A percentile compares a stretch with the other conserved stretches of the same genome.
These are phyloP conservation scores for Mesaphorura yosii DNA, from an alignment of 1,140 invertebrate species.

Conservation along the genomic window DNA sequence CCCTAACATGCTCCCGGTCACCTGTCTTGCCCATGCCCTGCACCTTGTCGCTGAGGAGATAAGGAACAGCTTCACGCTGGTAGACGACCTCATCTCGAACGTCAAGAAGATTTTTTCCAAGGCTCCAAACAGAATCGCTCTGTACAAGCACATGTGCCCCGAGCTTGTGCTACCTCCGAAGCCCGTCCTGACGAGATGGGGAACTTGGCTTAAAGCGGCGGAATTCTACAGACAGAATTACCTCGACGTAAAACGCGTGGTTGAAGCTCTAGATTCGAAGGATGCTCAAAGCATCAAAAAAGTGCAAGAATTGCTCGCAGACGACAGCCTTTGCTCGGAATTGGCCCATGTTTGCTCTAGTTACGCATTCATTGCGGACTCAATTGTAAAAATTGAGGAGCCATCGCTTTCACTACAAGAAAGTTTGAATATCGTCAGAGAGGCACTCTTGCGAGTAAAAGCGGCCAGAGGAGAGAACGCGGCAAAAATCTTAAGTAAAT, in stretches of 20 bases:
- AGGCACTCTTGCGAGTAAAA: no score
- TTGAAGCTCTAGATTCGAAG: no score
- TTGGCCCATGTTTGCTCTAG: no score
- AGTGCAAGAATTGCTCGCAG: neutral
- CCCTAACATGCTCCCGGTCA: slow-evolving; percentile 32
- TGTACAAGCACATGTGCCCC: slow-evolving; percentile 33
- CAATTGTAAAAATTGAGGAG: no score
- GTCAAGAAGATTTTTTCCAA: slow-evolving; percentile 34
- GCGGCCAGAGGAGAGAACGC: no score
- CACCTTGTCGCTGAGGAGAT: slow-evolving; percentile 35
- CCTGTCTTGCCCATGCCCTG: slow-evolving; percentile 35
- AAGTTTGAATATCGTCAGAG: no score
- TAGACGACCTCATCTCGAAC: slow-evolving; percentile 31
- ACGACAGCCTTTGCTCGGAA: no score
- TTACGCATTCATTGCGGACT: no score
- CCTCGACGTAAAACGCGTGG: no score
- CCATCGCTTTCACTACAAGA: no score
- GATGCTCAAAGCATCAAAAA: slow-evolving; percentile 1
- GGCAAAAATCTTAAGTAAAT: no score
- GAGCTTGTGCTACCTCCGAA: slow-evolving; percentile 35
- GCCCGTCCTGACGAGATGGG: slow-evolving; percentile 37
- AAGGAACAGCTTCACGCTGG: slow-evolving; percentile 30
- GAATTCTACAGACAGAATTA: no score
- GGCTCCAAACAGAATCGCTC: slow-evolving; percentile 31
- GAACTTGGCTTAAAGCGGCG: slow-evolving; percentile 33